Evolutionary conservation across 2,797 vertebrate species (phyloP), one percentile per base, ranked within the genome.

Genomic region (Ptychobarbus kaznakovi): DNA sequence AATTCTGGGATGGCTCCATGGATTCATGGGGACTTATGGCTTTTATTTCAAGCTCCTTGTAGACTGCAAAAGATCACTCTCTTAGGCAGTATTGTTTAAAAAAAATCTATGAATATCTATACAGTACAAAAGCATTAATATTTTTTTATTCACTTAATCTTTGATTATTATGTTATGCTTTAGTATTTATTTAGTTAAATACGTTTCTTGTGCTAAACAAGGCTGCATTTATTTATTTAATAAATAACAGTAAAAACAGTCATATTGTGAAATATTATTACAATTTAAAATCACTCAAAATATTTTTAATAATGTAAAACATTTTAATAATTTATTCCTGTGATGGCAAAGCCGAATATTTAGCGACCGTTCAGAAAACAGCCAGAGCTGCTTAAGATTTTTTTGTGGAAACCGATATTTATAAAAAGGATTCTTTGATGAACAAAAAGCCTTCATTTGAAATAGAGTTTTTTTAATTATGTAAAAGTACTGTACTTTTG

Each of bases 1-100:
- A 77, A 86, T 81, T 77, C 49, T 42, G 28, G 72, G 68, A 73
- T 76, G 42, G 16, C 75, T 68, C 38, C 35, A 68, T 74, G 58
- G 49, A 28, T 68, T 83, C 38, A 32, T 44, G 6, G 25, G 15
- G n/a, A 72, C 15, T 77, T 83, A 35, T 83, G 28, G 8, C 10
- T 58, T 56, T 84, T 80, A 84, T 84, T 81, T 70, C 7, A 49
- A 70, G 44, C 40, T 82, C 53, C 51, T 42, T 49, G 18, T 16
- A 38, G 18, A 58, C 28, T 76, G 6, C 51, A n/a, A 77, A 56
- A 53, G 4, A 35, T 51, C 9, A 35, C 28, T 12, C 35, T n/a
- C 3, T 58, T 77, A 20, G 28, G 51, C 38, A 61, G 5, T 16
- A 63, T 15, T 16, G 35, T 61, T n/a, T 75, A 22, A 56, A n/a